Conservation (phyloP, 2,113 vertebrate genomes). For the Tretioscincus oriximinensis region DNA sequence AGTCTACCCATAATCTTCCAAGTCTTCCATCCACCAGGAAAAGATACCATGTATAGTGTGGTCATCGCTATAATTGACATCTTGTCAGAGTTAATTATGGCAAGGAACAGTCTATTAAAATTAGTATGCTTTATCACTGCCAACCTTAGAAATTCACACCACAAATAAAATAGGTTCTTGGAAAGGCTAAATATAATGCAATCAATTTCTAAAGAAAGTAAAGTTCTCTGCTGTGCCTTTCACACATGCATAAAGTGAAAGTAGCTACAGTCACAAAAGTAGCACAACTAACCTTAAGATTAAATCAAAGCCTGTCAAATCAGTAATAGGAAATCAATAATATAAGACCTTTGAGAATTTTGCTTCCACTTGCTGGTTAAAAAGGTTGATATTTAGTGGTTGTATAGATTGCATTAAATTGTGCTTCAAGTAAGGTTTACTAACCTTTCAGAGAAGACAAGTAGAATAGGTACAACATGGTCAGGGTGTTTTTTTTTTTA, state of each 20-base stretch:
- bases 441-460: not conserved
- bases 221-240: not conserved
- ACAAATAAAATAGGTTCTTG: not conserved
- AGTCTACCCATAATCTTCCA: constrained; percentile 28
- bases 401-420: not conserved
- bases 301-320: not conserved
- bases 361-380: not conserved
- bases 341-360: not conserved
- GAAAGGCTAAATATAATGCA: not conserved
- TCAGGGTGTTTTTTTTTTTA: not conserved
- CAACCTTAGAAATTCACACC: not conserved
- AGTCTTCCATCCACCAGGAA: constrained; percentile 23
- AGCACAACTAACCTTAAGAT: not conserved
- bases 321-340: constrained; percentile 7
- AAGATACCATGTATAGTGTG: constrained; percentile 12
- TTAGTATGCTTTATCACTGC: not conserved
- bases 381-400: not conserved
- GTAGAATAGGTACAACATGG: not conserved
- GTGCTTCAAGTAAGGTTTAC: not conserved
- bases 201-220: not conserved
- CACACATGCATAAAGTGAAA: not conserved
- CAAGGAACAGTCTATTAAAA: not conserved
- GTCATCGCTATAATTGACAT: not conserved
- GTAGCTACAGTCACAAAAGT: not conserved
- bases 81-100: accelerated